Evolutionary conservation across 2,888 invertebrate species (phyloP).

Genomic region (Drosophila algonquin): DNA sequence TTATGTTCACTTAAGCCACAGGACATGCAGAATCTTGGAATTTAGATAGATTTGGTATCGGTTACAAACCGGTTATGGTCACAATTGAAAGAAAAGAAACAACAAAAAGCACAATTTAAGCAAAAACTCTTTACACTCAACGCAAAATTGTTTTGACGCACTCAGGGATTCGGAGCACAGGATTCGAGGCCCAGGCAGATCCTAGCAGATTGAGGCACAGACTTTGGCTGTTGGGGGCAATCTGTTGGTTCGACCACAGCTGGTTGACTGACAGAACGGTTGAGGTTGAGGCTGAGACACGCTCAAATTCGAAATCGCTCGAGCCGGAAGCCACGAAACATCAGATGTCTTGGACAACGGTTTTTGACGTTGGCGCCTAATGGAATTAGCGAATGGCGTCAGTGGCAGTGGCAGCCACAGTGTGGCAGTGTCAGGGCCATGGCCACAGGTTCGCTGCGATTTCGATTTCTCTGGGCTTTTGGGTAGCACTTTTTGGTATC

Average conservation of each 20-base stretch:
- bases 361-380: constrained; percentile 22
- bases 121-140: too few species aligned
- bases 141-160: neutral
- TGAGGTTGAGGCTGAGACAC: constrained; percentile 18
- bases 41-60: neutral
- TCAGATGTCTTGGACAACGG: constrained; percentile 7
- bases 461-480: neutral
- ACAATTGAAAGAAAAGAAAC: too few species aligned
- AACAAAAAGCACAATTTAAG: too few species aligned
- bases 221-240: neutral
- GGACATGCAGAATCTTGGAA: neutral
- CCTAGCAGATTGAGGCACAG: too few species aligned
- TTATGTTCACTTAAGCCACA: too few species aligned
- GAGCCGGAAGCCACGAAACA: constrained; percentile 43
- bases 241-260: neutral
- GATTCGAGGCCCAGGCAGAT: constrained; percentile 4
- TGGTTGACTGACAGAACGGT: constrained; percentile 6
- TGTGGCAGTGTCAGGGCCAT: constrained; percentile 41
- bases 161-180: neutral
- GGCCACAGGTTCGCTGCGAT: constrained; percentile 25
- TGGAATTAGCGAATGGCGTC: constrained; percentile 47
- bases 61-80: neutral
- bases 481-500: neutral
- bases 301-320: constrained; percentile 24
- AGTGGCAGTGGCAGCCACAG: neutral